A percentile compares a stretch with the other conserved stretches of the same genome.
Evolutionary conservation across 2,797 vertebrate species (phyloP).

Genomic region (Acanthopagrus latus): DNA sequence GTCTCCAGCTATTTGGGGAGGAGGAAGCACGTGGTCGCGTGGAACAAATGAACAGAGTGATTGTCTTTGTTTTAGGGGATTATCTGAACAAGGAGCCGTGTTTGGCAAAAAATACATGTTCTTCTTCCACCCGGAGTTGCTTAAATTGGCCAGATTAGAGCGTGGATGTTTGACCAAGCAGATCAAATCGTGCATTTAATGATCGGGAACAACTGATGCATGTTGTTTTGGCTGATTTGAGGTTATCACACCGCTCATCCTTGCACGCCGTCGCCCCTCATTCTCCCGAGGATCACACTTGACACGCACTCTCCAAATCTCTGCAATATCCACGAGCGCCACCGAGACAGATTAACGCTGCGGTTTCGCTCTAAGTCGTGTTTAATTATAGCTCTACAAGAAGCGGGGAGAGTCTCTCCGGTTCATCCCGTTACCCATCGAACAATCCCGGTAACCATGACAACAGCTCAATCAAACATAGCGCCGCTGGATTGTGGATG

Average conservation of each 20-base stretch:
- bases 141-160: neutral
- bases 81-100: constrained; percentile 11
- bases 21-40: neutral
- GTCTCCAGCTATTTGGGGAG: constrained; percentile 17
- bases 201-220: neutral
- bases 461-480: constrained; percentile 81
- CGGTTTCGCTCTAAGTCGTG: constrained; percentile 70
- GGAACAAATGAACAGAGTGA: constrained; percentile 15
- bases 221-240: neutral
- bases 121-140: too few relatives aligned
- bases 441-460: constrained; percentile 81
- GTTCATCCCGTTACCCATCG: constrained; percentile 67
- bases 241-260: neutral
- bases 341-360: constrained; percentile 52
- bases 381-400: constrained; percentile 83
- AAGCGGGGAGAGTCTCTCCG: constrained; percentile 62
- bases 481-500: constrained; percentile 56
- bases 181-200: neutral
- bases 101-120: neutral
- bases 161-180: neutral
- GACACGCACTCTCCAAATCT: constrained; percentile 3
- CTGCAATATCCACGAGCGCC: constrained; percentile 29
- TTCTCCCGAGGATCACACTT: constrained; percentile 12
- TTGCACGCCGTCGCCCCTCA: neutral
- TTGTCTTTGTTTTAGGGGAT: neutral